Evolutionary conservation across 1,140 invertebrate species (phyloP).

Genomic region (Sarcophaga peregrina): DNA sequence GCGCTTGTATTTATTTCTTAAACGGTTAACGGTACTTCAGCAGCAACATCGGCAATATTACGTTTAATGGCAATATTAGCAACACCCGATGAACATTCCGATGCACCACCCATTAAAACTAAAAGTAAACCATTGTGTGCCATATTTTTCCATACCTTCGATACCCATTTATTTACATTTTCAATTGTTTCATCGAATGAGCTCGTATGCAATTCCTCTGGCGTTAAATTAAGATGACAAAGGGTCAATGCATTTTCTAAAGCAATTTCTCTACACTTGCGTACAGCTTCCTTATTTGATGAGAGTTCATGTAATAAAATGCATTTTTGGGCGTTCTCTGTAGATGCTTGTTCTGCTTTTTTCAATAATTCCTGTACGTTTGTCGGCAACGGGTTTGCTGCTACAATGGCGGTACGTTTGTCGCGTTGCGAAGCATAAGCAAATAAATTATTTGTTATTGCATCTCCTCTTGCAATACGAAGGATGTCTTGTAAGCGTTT

Average conservation of each 20-base stretch:
- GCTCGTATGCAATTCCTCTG: conserved; percentile 64
- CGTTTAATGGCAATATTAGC: conserved; percentile 63
- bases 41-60: conserved; percentile 35
- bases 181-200: conserved; percentile 66
- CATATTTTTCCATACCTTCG: conserved; percentile 71
- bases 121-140: conserved; percentile 69
- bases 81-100: conserved; percentile 60
- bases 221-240: conserved; percentile 70
- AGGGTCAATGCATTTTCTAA: conserved; percentile 70
- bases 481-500: conserved; percentile 67
- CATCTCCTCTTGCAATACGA: conserved; percentile 55
- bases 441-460: conserved; percentile 73
- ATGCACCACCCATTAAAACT: conserved; percentile 71
- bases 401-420: conserved; percentile 72
- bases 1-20: background rate
- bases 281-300: conserved; percentile 68
- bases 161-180: conserved; percentile 73
- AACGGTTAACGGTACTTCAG: background rate
- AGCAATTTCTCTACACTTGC: conserved; percentile 68
- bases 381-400: conserved; percentile 71
- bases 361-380: conserved; percentile 63
- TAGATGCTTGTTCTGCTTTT: conserved; percentile 49
- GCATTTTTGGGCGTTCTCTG: conserved; percentile 35
- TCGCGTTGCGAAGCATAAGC: conserved; percentile 74
- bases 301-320: conserved; percentile 56